These are phyloP conservation scores for Characodon lateralis DNA, from an alignment of 2,797 vertebrate genomes.

Conservation along the genomic window DNA sequence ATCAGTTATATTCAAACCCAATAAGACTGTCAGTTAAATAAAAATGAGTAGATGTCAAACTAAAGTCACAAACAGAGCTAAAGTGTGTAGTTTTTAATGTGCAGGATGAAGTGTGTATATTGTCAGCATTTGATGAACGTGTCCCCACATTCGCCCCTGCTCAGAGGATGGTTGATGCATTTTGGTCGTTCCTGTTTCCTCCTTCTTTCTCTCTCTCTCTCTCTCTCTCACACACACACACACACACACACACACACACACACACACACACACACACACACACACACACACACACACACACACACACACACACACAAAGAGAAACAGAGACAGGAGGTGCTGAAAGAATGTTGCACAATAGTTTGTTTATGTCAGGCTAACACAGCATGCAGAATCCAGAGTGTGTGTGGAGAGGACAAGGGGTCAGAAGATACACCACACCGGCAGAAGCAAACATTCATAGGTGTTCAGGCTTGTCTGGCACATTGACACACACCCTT, in stretches of 20 bases:
- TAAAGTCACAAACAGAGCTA: not conserved
- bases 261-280: not conserved
- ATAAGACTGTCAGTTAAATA: not conserved
- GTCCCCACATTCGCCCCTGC: conserved; percentile 45
- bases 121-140: conserved; percentile 64
- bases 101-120: conserved; percentile 27
- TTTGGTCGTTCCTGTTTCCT: conserved; percentile 53
- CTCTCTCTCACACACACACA: not conserved
- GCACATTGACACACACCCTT: conserved; percentile 32
- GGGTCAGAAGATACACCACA: not conserved
- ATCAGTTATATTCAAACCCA: too few species aligned
- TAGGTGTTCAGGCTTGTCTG: conserved; percentile 23
- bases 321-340: not conserved
- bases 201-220: conserved; percentile 9
- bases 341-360: conserved; percentile 5
- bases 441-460: conserved; percentile 22
- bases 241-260: not conserved
- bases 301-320: not conserved
- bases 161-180: conserved; percentile 55
- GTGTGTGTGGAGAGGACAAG: not conserved
- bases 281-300: not conserved
- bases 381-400: not conserved
- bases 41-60: too few species aligned
- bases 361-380: conserved; percentile 2
- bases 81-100: conserved; percentile 11